Evolutionary conservation across 1,140 invertebrate genomes (phyloP), one percentile per base, ranked within the genome.

Genomic region (Drosophila lacteicornis): DNA sequence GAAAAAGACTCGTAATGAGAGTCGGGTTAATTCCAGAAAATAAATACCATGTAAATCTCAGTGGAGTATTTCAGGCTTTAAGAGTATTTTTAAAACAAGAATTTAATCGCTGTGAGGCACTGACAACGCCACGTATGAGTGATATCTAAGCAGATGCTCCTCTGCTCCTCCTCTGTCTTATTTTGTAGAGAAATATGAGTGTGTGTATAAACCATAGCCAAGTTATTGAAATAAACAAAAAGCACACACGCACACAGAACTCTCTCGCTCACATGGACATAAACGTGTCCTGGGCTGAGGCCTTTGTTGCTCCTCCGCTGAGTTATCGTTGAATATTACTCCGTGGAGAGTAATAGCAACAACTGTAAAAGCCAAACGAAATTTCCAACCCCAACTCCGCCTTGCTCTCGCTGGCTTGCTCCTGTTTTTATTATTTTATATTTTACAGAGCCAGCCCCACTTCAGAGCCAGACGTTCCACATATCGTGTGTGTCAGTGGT

Each of bases 311-410:
- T 75, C 11, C 62, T 57, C 69, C 67, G 53, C 74, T 75, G 85
- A 88, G 80, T 90, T 88, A 88, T 88, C 85, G 80, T 58, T 84
- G 85, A 77, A 90, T 90, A 88, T 90, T 90, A 84, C 78, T 88
- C 84, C 84, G 60, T 70, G 75, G 84, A 90, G 84, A 90, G 78
- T 81, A 88, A 90, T 88, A 79, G 61, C 58, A 81, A 73, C 79
- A 74, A 71, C 43, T 57, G 73, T 47, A 71, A 79, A 56, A 79
- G 59, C 59, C 68, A 73, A 57, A 58, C 71, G 49, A 60, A 75
- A 40, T 45, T 70, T 55, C 1, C 13, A 22, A 11, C 56, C 30
- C 47, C 45, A 51, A 53, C 50, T 56, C 47, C n/a, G 25, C n/a
- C 15, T 15, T 17, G 3, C 40, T 6, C 27, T 58, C 53, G 15